Base-by-base conservation (phyloP, 1,140 invertebrate genomes). In the Conopomorpha cramerella region DNA sequence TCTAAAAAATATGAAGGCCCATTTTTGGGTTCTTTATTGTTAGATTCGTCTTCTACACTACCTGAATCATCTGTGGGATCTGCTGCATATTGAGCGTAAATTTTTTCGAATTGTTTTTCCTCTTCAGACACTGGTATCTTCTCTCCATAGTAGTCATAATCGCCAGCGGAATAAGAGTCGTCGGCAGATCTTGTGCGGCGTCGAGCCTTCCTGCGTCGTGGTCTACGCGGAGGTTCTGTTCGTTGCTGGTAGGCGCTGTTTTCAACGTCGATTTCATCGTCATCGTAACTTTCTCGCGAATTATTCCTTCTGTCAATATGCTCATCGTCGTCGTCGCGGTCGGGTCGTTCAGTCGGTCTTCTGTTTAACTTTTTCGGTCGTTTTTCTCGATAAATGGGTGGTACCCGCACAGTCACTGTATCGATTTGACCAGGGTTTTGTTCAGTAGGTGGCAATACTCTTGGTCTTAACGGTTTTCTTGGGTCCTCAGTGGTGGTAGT, bases 361-460 rank as follows among this genome's bases (percentile, higher is more conserved):
- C 70, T 51, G 33, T 74, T 55, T 3, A 65, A 40, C 46, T 74
- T 74, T 25, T 61, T 68, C 10, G 77, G 77, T 11, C 58, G 66
- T 38, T 68, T 68, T 16, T 70, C 72, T 49, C 56, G 65, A 35
- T 76, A 73, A 33, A 79, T 77, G 0, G 77, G 73, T 0, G 77
- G 77, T 14, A 79, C 70, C 17, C 71, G 44, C 10, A 79, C 77
- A 6, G 77, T 77, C 1, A 79, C 58, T 1, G 77, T 79, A 32
- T 79, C 76, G 4, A 79, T 79, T 44, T 76, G 62, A 10, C 61
- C 63, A 0, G 76, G 76, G 36, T 79, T 72, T 18, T 79, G 65
- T 39, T 79, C 73, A 1, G 73, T 77, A 0, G 73, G 76, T 0
- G 76, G 76, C 7, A 77, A 41, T 6, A 79, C 64, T 4, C 68